These are phyloP conservation scores for Calliopum simillimum DNA, from an alignment of 2,888 invertebrate genomes.

Conservation along the genomic window DNA sequence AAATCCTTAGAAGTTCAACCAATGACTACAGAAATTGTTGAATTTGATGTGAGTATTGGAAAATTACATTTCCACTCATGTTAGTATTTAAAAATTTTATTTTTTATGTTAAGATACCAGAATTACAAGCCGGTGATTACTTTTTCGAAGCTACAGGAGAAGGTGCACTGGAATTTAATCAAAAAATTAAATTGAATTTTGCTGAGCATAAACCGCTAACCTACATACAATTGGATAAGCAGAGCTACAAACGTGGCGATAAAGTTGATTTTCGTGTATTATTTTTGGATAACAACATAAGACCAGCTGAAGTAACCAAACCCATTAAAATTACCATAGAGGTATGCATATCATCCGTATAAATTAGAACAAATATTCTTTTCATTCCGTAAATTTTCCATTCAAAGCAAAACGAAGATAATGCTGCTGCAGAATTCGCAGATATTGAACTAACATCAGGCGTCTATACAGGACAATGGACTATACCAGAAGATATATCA, in stretches of 20 bases:
- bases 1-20: constrained; percentile 73
- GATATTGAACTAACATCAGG: constrained; percentile 11
- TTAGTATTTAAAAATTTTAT: no score
- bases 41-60: constrained; percentile 74
- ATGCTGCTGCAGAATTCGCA: constrained; percentile 5
- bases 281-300: constrained; percentile 20
- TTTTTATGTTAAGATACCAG: constrained; percentile 2
- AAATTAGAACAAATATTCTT: no score
- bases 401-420: constrained; percentile 10
- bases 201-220: constrained; percentile 7
- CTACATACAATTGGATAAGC: constrained; percentile 30
- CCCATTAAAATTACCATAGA: constrained; percentile 23
- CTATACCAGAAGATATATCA: constrained; percentile 13
- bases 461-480: constrained; percentile 12
- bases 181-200: constrained; percentile 14
- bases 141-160: constrained; percentile 14
- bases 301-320: not conserved
- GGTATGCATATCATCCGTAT: not conserved
- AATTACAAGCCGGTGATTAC: constrained; percentile 2
- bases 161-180: not conserved
- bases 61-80: no score
- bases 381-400: not conserved
- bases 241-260: constrained; percentile 23
- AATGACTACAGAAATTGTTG: constrained; percentile 74
- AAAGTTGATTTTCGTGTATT: constrained; percentile 16